Base-by-base conservation (phyloP, 1,140 invertebrate genomes). In the Dolichoris vasculosae region DNA sequence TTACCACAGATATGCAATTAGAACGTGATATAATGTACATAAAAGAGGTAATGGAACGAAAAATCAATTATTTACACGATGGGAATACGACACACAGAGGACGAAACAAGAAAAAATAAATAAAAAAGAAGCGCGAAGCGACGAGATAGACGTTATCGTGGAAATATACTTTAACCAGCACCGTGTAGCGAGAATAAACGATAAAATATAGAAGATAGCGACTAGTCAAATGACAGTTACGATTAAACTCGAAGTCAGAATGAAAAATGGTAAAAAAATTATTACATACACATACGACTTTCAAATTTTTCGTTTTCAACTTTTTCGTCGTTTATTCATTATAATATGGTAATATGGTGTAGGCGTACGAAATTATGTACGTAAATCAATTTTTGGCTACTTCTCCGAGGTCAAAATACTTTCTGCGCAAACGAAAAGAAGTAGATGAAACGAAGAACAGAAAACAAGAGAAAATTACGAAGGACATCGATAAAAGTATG, bases 181-280 rank as follows among this genome's bases (percentile, higher is more conserved):
- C 91, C 91, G 90, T 91, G 91, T 93, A 93, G 90, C 90, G 91
- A 92, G 90, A 92, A 90, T 90, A 93, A 84, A 90, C 90, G 91
- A 91, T 89, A 92, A 91, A 91, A 71, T 92, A 90, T 90, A 91
- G 87, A 88, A 90, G 88, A 88, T 90, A 88, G 85, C 85, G 80
- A 89, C 55, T 84, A 89, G 88, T 85, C 85, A 86, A 85, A 84
- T 87, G 88, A 91, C 87, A 90, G 89, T 90, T 92, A 90, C 83
- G 87, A 90, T 90, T 91, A 91, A 87, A 90, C 90, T 90, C 64
- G 67, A 88, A 84, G 83, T 46, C 40, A 78, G 30, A 13, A 67
- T 83, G 55, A 17, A 83, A 51, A 75, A 79, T 35, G 38, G 26
- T 7, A 78, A 64, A 63, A 81, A 63, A 59, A 43, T 75, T 30